Evolutionary conservation across 1,140 invertebrate species (phyloP), one percentile per base, ranked within the genome.

Genomic region (Grapholita molesta): DNA sequence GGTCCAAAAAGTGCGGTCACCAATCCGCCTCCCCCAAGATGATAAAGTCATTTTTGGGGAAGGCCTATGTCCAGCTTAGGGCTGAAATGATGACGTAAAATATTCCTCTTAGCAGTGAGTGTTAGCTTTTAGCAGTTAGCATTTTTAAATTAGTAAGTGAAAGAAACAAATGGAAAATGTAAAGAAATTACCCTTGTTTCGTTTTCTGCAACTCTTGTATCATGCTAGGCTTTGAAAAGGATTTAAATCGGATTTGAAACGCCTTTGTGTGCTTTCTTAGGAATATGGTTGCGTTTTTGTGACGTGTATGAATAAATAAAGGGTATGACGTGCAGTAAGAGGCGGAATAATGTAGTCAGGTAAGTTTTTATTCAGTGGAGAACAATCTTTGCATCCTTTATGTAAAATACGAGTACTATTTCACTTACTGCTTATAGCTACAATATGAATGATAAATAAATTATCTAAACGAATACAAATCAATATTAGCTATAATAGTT

Each of bases 191-290:
- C 0, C 38, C 2, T 48, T 48, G 7, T 18, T 15, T 48, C 15
- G 18, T n/a, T 48, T 48, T 48, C 15, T 7, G 42, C 35, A 48
- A 48, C 42, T 48, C 18, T 48, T n/a, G 25, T 25, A 18, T 61
- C 25, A 15, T 61, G 55, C 55, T 61, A 15, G 55, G 7, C 55
- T 12, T 15, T 30, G 12, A 1, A 28, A 28, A 15, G 55, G 55
- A 61, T 28, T 61, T 61, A 61, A 61, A 61, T 61, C 55, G 55
- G 24, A 32, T 55, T 55, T 55, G 25, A 61, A 25, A 28, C 55
- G 24, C 55, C 55, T 61, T 61, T 61, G 55, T 61, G 55, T 15
- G 15, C 1, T 28, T 61, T 61, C 55, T 61, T 61, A 61, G 32
- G 55, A 61, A 32, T 61, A 25, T 21, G 11, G 24, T 55, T n/a